A percentile compares a stretch with the other conserved stretches of the same genome.
phyloP scores from a whole-genome alignment of 2,888 invertebrate species.

The Venusia cambrica region DNA sequence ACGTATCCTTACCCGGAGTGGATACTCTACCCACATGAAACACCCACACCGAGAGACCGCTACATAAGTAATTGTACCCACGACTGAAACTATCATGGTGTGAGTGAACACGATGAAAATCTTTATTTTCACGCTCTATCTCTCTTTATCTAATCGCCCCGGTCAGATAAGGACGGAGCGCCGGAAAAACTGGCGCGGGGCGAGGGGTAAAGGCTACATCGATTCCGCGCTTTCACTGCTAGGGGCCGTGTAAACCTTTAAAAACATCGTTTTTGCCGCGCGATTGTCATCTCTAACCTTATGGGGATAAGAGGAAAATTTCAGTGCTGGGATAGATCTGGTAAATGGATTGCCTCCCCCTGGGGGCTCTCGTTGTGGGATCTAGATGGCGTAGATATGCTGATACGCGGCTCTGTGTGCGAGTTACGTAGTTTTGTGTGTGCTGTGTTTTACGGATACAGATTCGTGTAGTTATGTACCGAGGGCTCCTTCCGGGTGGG shows the following conservation, averaged over 20 bases:
- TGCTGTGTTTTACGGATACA: slow-evolving; percentile 67
- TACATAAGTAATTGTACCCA: slow-evolving; percentile 58
- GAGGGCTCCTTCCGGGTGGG: slow-evolving; percentile 73
- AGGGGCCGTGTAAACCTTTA: slow-evolving; percentile 81
- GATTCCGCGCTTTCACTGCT: slow-evolving; percentile 82
- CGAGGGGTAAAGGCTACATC: slow-evolving; percentile 80
- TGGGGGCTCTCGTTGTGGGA: slow-evolving; percentile 80
- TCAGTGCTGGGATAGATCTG: slow-evolving; percentile 53
- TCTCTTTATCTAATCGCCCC: slow-evolving; percentile 80
- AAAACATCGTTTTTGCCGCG: slow-evolving; percentile 72
- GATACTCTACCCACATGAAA: slow-evolving; percentile 49
- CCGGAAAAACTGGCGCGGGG: slow-evolving; percentile 80
- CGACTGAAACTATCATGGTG: slow-evolving; percentile 64
- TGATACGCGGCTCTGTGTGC: slow-evolving; percentile 71
- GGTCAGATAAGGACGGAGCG: slow-evolving; percentile 79
- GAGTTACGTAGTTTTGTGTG: slow-evolving; percentile 45
- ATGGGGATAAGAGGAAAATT: slow-evolving; percentile 67
- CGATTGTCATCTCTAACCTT: slow-evolving; percentile 76
- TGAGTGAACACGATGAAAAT: slow-evolving; percentile 81
- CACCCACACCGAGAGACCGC: slow-evolving; percentile 58
- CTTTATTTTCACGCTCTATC: slow-evolving; percentile 82
- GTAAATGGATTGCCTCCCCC: slow-evolving; percentile 81
- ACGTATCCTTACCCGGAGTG: slow-evolving; percentile 36
- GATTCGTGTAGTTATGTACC: slow-evolving; percentile 62
- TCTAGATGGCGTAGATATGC: slow-evolving; percentile 81